Conservation (phyloP, 2,113 vertebrate species). For the Coracopsis vasa region DNA sequence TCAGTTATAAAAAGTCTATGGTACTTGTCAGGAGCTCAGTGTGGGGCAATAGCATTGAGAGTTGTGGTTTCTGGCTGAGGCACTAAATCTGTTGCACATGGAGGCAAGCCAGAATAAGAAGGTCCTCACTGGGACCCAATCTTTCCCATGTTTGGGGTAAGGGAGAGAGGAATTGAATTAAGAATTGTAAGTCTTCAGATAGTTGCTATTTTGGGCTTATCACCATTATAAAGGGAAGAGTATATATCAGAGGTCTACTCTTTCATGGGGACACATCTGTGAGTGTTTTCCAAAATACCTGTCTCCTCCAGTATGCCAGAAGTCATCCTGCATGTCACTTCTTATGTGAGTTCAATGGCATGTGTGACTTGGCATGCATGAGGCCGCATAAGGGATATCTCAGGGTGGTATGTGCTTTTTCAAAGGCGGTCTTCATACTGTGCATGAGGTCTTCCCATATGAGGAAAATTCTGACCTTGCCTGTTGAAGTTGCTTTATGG, state of each 20-base stretch:
- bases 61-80: slow-evolving; percentile 63
- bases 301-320: not conserved
- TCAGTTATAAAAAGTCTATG: slow-evolving; percentile 55
- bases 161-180: not conserved
- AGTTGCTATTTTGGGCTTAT: not conserved
- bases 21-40: slow-evolving; percentile 39
- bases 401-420: not conserved
- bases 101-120: slow-evolving; percentile 29
- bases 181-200: not conserved
- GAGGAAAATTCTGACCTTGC: not conserved
- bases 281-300: not conserved
- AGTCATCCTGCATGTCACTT: not conserved
- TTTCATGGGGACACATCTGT: not conserved
- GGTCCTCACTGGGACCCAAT: not conserved
- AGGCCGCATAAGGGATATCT: not conserved
- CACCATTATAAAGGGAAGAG: not conserved
- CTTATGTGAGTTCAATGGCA: not conserved
- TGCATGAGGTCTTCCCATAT: not conserved
- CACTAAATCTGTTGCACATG: slow-evolving; percentile 49
- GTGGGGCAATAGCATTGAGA: slow-evolving; percentile 49
- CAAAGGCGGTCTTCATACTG: not conserved
- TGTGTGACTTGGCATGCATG: not conserved
- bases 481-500: not conserved
- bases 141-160: not conserved
- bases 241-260: not conserved